Percentiles rank a stretch among this genome's conserved stretches.
Evolutionary conservation across 2,797 vertebrate genomes (phyloP).

Genomic region (Anniella stebbinsi): DNA sequence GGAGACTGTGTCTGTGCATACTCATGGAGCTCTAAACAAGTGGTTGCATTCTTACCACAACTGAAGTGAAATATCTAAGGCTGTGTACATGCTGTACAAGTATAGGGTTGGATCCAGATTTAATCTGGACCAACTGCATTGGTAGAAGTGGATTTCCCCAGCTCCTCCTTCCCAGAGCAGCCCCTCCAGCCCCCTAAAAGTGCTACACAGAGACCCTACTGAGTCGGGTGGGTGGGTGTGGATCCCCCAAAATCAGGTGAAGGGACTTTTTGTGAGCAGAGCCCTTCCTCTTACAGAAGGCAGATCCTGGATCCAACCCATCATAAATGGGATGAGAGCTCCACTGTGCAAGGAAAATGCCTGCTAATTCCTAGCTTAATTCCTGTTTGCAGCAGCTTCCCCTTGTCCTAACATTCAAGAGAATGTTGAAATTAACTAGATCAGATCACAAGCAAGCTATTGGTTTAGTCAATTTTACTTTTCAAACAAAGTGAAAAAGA

Average conservation of each 20-base stretch:
- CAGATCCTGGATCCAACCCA: too few species aligned
- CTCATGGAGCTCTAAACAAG: background rate
- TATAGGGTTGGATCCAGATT: too few species aligned
- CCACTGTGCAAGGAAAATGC: background rate
- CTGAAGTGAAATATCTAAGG: background rate
- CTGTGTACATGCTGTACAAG: background rate
- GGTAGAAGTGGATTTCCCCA: too few species aligned
- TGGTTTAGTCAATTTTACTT: background rate
- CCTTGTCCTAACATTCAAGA: background rate
- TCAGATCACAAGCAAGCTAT: background rate
- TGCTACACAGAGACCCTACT: too few species aligned
- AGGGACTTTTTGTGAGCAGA: too few species aligned
- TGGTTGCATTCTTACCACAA: background rate
- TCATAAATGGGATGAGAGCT: background rate
- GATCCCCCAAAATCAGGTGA: too few species aligned
- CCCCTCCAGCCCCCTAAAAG: too few species aligned
- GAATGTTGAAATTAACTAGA: background rate
- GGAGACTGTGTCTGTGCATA: background rate
- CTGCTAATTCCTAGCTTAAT: background rate
- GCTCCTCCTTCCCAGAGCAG: too few species aligned
- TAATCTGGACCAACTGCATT: too few species aligned
- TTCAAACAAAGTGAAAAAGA: background rate
- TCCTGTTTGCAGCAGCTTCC: background rate
- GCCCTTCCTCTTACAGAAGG: too few species aligned
- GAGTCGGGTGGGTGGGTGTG: too few species aligned